These are phyloP conservation scores for Homarus gammarus DNA, from an alignment of 2,888 invertebrate genomes.

Conservation along the genomic window DNA sequence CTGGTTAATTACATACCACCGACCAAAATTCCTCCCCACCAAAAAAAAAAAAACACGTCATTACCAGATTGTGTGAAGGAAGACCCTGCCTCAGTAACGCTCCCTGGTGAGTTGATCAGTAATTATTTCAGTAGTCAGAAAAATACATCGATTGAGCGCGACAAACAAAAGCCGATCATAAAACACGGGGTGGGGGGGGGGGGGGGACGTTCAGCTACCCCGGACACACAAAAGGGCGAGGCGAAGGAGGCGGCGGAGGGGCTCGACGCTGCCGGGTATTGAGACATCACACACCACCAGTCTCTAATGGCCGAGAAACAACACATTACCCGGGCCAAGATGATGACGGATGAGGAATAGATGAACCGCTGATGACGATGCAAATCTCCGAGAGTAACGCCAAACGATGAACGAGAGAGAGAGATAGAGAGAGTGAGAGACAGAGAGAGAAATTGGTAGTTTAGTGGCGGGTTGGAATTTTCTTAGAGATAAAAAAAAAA, in stretches of 20 bases:
- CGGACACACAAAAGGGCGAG: neutral
- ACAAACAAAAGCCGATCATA: conserved; percentile 14
- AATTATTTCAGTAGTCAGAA: neutral
- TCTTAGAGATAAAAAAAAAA: neutral
- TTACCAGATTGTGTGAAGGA: neutral
- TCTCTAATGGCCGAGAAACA: conserved; percentile 57
- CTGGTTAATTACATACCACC: neutral
- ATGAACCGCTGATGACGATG: conserved; percentile 44
- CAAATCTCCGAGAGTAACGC: conserved; percentile 5
- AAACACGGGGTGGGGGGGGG: conserved; percentile 16
- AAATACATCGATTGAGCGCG: neutral
- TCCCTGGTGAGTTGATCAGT: too few relatives aligned
- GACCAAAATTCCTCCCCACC: neutral
- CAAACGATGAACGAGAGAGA: neutral
- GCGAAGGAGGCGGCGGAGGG: neutral
- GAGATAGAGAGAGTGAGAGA: neutral
- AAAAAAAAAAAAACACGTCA: neutral
- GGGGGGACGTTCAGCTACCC: neutral
- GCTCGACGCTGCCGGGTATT: conserved; percentile 23
- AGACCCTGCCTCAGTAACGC: too few relatives aligned
- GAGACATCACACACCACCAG: conserved; percentile 52
- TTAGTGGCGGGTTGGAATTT: conserved; percentile 6
- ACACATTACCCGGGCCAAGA: conserved; percentile 36
- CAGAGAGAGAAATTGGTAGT: neutral
- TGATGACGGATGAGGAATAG: conserved; percentile 54